phyloP scores from a whole-genome alignment of 2,113 vertebrate species.

The Corapipo altera region DNA sequence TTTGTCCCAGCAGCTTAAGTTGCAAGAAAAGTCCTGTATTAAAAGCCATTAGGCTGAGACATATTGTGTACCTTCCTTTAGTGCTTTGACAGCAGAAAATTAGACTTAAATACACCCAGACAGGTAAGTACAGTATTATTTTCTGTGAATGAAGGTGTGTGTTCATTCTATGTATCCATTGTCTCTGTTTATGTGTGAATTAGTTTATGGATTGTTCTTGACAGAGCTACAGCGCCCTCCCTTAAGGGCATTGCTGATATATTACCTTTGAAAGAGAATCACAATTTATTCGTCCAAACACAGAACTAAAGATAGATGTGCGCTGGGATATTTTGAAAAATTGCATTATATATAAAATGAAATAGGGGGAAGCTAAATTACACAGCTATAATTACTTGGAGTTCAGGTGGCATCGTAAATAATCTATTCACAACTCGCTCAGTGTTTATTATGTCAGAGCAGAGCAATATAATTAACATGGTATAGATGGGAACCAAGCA shows the following conservation, averaged over 20 bases:
- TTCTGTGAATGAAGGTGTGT: conserved; percentile 29
- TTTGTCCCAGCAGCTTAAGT: neutral
- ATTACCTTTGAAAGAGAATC: conserved; percentile 63
- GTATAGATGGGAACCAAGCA: neutral
- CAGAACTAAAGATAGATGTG: conserved; percentile 52
- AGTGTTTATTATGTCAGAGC: conserved; percentile 65
- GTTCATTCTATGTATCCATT: neutral
- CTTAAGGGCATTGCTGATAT: conserved; percentile 66
- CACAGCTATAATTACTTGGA: conserved; percentile 65
- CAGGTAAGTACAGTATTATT: neutral
- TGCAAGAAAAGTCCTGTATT: neutral
- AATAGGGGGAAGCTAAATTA: conserved; percentile 67
- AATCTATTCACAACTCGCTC: conserved; percentile 52
- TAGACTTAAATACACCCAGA: neutral
- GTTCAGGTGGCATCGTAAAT: conserved; percentile 70
- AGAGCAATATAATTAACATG: conserved; percentile 61
- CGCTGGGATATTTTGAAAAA: conserved; percentile 58
- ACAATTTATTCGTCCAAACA: conserved; percentile 57
- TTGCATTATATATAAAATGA: conserved; percentile 63
- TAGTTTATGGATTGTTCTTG: conserved; percentile 63
- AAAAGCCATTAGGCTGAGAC: neutral
- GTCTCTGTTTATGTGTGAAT: conserved; percentile 61
- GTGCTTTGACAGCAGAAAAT: neutral
- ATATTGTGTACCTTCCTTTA: neutral
- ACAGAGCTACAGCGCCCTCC: conserved; percentile 60